Evolutionary conservation across 1,140 invertebrate species (phyloP).

Genomic region (Ganaspis sp.): DNA sequence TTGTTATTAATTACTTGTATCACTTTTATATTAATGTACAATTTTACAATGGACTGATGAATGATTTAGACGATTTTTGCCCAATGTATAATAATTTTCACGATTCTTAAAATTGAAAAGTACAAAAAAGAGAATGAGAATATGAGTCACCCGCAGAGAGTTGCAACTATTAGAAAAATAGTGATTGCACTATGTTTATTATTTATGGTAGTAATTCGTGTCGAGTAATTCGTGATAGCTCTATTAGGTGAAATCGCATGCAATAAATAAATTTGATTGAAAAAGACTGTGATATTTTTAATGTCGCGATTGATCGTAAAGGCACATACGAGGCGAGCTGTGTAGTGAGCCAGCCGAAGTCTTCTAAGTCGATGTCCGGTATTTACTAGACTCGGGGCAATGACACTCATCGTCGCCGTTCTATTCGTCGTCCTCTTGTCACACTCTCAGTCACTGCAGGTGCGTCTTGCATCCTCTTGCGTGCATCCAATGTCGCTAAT

Average conservation of each 20-base stretch:
- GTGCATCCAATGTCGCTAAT: constrained; percentile 53
- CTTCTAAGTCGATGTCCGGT: constrained; percentile 57
- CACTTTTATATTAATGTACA: too few species aligned
- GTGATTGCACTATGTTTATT: background rate
- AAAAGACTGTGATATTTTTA: constrained; percentile 13
- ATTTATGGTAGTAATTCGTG: constrained; percentile 13
- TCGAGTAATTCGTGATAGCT: constrained; percentile 18
- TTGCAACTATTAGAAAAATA: constrained; percentile 12
- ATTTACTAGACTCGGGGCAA: constrained; percentile 62
- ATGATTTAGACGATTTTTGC: too few species aligned
- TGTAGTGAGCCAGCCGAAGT: background rate
- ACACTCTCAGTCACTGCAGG: constrained; percentile 58
- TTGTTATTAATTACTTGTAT: too few species aligned
- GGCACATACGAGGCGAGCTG: background rate
- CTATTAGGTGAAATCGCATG: constrained; percentile 12
- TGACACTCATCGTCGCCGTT: constrained; percentile 55
- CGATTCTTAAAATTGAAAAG: background rate
- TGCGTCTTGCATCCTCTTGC: constrained; percentile 49
- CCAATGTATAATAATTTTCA: too few species aligned
- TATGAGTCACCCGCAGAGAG: background rate
- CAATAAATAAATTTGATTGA: constrained; percentile 15
- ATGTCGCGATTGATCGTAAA: constrained; percentile 22
- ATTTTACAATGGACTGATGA: too few species aligned
- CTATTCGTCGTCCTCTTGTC: constrained; percentile 42
- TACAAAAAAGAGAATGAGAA: background rate